Percentiles rank a stretch among this genome's conserved stretches.
Evolutionary conservation across 1,140 invertebrate genomes (phyloP).

Genomic region (Platyura marginata): DNA sequence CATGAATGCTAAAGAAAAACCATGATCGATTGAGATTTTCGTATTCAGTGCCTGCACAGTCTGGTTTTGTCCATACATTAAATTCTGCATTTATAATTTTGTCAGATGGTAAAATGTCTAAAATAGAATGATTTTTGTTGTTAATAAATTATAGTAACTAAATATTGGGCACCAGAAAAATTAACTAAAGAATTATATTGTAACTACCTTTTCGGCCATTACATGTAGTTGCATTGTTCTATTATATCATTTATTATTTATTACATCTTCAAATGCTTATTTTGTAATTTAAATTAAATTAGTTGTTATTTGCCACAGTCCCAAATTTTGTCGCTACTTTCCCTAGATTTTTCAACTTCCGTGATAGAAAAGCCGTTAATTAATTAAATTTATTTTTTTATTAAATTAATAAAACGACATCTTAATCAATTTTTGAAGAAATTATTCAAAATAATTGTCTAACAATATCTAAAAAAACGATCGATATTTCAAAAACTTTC

Average conservation of each 20-base stretch:
- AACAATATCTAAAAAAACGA: no score
- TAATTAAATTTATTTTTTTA: no score
- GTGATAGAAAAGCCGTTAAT: no score
- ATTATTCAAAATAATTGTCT: no score
- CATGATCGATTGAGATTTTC: conserved; percentile 83
- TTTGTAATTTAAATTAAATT: not conserved
- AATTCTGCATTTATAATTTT: conserved; percentile 49
- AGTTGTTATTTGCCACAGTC: no score
- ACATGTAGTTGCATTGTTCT: conserved; percentile 11
- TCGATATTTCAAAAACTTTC: no score
- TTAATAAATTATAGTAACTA: not conserved
- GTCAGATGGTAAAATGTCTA: conserved; percentile 3
- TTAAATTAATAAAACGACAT: no score
- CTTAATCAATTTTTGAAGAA: no score
- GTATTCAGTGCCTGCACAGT: conserved; percentile 72
- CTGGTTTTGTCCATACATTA: conserved; percentile 79
- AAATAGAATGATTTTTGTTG: conserved; percentile 10
- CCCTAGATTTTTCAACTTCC: no score
- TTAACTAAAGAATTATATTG: not conserved
- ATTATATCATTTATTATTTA: conserved; percentile 8
- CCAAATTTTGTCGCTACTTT: no score
- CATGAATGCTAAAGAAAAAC: conserved; percentile 80
- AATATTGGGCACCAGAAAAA: not conserved
- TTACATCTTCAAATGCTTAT: not conserved
- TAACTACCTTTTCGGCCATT: no score